Evolutionary conservation across 1,140 invertebrate genomes (phyloP), one percentile per base, ranked within the genome.

Genomic region (Drosophila varians): DNA sequence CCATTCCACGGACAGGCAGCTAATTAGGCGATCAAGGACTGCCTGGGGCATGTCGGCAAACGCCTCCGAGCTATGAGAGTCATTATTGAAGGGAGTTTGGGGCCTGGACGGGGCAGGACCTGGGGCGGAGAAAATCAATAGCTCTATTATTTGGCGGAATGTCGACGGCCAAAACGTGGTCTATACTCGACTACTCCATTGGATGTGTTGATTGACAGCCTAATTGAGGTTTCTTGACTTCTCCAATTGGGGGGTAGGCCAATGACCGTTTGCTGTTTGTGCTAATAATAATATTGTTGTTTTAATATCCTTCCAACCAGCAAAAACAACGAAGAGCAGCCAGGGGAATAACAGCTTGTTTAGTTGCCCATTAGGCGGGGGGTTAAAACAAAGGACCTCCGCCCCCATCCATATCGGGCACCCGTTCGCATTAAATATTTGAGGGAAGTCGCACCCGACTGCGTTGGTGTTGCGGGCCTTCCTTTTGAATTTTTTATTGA

Each of bases 401-500:
- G 16, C n/a, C 5, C 14, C 2, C 28, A 34, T 12, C 5, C 3
- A n/a, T n/a, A n/a, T n/a, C n/a, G n/a, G n/a, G 4, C 19, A 14
- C 43, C 14, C 11, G 16, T 34, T 23, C 45, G 57, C 77, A 86
- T 77, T 87, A 74, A 86, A 86, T 80, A 86, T 84, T 84, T 84
- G 82, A 68, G 47, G 47, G 47, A 62, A 65, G 73, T 87, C 73
- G 65, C 80, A 84, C 72, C 76, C 69, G 45, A 42, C n/a, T 57
- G 60, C 31, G 28, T 8, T 47, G 6, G 14, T 48, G 54, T 52
- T 47, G 54, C 38, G 34, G 14, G 47, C 54, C 57, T 65, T 83
- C 62, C 72, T 66, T 65, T 84, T 86, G 53, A 87, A 87, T 86
- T 86, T 84, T 86, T 86, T 80, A 86, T 87, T 86, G 80, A 77